A percentile compares a stretch with the other conserved stretches of the same genome.
Conservation (phyloP, 53 echinoderm and acorn worm genomes). For the Holothuria scabra region DNA sequence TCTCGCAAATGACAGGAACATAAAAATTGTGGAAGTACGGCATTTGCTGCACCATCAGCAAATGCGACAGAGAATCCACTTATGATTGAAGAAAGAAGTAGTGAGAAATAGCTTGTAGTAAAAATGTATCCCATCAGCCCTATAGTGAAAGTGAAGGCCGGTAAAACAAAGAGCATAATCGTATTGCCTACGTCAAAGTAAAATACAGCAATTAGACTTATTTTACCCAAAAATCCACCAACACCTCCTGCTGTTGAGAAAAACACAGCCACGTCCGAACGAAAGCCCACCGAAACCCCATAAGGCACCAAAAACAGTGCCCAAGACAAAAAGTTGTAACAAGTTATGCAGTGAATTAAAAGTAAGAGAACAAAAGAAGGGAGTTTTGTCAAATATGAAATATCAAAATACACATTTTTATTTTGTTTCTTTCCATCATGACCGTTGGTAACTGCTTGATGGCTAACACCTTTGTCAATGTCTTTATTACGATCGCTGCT, state of each 20-base stretch:
- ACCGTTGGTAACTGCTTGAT: no score
- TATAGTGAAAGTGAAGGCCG: background rate
- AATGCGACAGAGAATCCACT: slow-evolving; percentile 17
- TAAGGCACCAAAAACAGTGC: slow-evolving; percentile 18
- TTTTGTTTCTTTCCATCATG: no score
- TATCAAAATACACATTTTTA: background rate
- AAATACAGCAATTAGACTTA: background rate
- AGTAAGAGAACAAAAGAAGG: slow-evolving; percentile 6
- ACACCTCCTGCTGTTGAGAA: slow-evolving; percentile 22
- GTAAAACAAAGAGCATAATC: background rate
- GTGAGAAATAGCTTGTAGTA: background rate
- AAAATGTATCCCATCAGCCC: slow-evolving; percentile 12
- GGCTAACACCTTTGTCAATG: no score
- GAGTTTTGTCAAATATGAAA: background rate
- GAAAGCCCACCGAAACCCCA: background rate
- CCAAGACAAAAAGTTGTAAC: slow-evolving; percentile 15
- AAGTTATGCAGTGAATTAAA: slow-evolving; percentile 11
- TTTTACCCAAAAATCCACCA: slow-evolving; percentile 24
- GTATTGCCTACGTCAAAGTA: background rate
- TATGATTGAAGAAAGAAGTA: background rate
- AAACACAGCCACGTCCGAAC: background rate
- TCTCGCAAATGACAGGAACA: background rate
- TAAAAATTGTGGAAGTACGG: background rate
- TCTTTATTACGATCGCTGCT: no score
- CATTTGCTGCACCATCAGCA: slow-evolving; percentile 1